Percentiles rank a stretch among this genome's conserved stretches.
Conservation (phyloP, 2,113 vertebrate species). For the Cnemophilus loriae region DNA sequence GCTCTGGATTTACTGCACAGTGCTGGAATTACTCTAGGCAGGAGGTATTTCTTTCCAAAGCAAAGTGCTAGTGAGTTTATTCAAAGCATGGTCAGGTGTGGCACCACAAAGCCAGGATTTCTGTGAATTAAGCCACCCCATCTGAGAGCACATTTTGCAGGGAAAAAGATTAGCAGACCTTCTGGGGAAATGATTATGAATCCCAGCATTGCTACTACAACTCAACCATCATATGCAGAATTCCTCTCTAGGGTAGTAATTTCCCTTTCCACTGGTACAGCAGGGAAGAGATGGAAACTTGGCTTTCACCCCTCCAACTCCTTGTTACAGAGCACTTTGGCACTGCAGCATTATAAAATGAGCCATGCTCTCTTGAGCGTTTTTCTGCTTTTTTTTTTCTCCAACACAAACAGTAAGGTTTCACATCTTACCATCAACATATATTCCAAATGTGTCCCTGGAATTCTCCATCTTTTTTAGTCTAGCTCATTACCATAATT, state of each 20-base stretch:
- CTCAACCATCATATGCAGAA: not conserved
- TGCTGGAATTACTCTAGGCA: not conserved
- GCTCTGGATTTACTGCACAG: conserved; percentile 18
- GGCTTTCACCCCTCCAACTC: not conserved
- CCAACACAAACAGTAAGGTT: not conserved
- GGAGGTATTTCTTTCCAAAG: conserved; percentile 30
- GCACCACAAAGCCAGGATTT: not conserved
- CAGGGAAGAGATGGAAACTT: not conserved
- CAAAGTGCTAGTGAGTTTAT: conserved; percentile 1
- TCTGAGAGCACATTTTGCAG: not conserved
- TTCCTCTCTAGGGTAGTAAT: not conserved
- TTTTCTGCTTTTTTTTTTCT: not conserved
- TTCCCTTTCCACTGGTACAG: not conserved
- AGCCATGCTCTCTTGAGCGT: not conserved
- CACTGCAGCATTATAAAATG: not conserved
- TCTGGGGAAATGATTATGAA: not conserved
- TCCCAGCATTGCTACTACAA: not conserved
- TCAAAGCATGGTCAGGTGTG: not conserved
- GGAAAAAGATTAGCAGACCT: conserved; percentile 11
- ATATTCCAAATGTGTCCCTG: not conserved
- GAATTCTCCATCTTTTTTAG: conserved; percentile 4
- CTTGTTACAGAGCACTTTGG: not conserved
- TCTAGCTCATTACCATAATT: not conserved
- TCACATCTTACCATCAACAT: not conserved
- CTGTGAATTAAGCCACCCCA: not conserved